Evolutionary conservation across 64 coral and sea anemone genomes (phyloP).

Genomic region (Montipora sp.): DNA sequence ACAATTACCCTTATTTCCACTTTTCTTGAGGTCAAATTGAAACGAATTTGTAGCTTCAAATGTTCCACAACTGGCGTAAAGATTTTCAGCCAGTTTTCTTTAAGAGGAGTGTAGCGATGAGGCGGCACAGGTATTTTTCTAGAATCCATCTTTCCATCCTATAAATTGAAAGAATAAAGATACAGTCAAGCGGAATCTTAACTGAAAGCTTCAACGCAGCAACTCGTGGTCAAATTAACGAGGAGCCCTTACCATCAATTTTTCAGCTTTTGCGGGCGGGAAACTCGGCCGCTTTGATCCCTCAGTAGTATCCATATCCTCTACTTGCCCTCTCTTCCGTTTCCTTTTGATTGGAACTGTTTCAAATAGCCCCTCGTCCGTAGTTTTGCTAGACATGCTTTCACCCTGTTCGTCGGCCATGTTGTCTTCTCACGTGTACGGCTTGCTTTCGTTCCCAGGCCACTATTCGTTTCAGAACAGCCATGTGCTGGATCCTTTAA

Average conservation of each 20-base stretch:
- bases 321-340: constrained; percentile 83
- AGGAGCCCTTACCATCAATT: constrained; percentile 69
- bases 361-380: constrained; percentile 75
- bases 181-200: not conserved
- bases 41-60: constrained; percentile 96
- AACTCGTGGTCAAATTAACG: not conserved
- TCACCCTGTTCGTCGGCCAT: constrained; percentile 72
- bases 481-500: too few species aligned
- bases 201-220: not conserved
- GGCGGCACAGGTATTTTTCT: constrained; percentile 95
- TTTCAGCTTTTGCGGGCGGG: constrained; percentile 86
- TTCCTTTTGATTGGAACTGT: constrained; percentile 78
- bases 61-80: constrained; percentile 95
- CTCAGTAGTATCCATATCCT: constrained; percentile 82
- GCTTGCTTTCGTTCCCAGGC: constrained; percentile 50
- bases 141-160: constrained; percentile 89
- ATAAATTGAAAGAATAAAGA: not conserved
- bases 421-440: constrained; percentile 40
- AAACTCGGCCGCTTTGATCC: constrained; percentile 79
- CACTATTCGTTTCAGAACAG: not conserved
- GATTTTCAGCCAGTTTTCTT: constrained; percentile 97
- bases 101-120: constrained; percentile 93
- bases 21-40: constrained; percentile 91
- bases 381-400: not conserved
- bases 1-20: constrained; percentile 88